These are phyloP conservation scores for Lamprologus speciosus DNA, from an alignment of 2,113 vertebrate genomes.

Conservation along the genomic window DNA sequence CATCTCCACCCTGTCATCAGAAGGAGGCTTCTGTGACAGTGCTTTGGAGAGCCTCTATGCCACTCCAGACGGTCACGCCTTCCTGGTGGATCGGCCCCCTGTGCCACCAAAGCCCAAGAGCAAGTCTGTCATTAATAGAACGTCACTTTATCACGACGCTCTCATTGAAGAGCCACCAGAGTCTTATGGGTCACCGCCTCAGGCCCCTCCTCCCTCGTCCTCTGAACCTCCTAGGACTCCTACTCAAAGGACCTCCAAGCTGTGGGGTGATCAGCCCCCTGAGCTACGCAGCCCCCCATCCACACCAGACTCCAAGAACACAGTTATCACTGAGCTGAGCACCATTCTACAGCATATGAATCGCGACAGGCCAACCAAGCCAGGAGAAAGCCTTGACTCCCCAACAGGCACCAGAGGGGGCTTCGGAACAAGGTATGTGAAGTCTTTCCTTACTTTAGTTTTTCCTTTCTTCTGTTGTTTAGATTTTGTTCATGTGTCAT, in stretches of 20 bases:
- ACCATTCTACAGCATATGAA: constrained; percentile 97
- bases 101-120: constrained; percentile 96
- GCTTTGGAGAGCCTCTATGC: constrained; percentile 87
- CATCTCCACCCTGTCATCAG: constrained; percentile 95
- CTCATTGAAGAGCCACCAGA: constrained; percentile 86
- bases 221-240: constrained; percentile 75
- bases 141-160: constrained; percentile 85
- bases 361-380: constrained; percentile 83
- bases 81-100: constrained; percentile 89
- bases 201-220: constrained; percentile 75
- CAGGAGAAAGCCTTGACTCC: constrained; percentile 82
- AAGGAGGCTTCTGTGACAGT: constrained; percentile 79
- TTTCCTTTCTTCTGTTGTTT: not conserved
- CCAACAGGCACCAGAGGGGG: constrained; percentile 77
- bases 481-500: not conserved
- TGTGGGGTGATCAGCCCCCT: constrained; percentile 82
- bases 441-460: not conserved
- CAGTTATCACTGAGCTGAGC: constrained; percentile 93
- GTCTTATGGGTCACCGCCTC: constrained; percentile 78
- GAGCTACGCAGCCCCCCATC: constrained; percentile 83
- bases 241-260: constrained; percentile 87
- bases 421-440: constrained; percentile 82
- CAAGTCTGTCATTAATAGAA: constrained; percentile 89
- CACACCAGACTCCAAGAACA: constrained; percentile 88
- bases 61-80: constrained; percentile 88